A percentile compares a stretch with the other conserved stretches of the same genome.
phyloP scores from a whole-genome alignment of 2,797 vertebrate genomes.

The Sebastes miniatus region DNA sequence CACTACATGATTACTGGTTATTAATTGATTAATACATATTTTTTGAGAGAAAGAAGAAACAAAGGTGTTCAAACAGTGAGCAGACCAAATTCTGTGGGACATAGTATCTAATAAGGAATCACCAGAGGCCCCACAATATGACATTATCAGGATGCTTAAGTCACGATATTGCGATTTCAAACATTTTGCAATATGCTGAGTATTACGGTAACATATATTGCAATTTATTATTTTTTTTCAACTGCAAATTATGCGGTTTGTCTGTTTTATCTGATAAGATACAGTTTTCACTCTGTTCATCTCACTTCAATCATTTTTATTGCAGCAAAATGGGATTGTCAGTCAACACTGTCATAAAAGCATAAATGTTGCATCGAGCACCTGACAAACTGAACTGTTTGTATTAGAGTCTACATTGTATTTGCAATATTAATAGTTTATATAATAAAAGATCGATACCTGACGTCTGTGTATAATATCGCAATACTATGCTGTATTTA shows the following conservation, averaged over 20 bases:
- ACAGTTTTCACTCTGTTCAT: neutral
- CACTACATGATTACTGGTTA: neutral
- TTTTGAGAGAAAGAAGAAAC: neutral
- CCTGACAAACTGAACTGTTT: too few relatives aligned
- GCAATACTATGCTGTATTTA: neutral
- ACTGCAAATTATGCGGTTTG: neutral
- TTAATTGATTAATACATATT: neutral
- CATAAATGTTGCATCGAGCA: too few relatives aligned
- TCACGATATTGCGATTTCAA: neutral
- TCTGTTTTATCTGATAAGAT: neutral
- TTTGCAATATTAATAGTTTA: too few relatives aligned
- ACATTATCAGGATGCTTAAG: neutral
- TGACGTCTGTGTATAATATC: neutral
- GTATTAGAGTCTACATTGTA: too few relatives aligned
- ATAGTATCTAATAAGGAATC: neutral
- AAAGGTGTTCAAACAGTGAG: neutral
- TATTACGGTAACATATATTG: neutral
- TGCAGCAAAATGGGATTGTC: neutral
- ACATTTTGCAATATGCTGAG: too few relatives aligned
- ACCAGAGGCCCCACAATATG: neutral
- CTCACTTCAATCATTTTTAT: neutral
- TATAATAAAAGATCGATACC: neutral
- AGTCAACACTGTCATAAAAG: neutral
- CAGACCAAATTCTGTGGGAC: neutral
- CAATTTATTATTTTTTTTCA: neutral